phyloP scores from a whole-genome alignment of 2,797 vertebrate genomes.

The Ispidina picta region DNA sequence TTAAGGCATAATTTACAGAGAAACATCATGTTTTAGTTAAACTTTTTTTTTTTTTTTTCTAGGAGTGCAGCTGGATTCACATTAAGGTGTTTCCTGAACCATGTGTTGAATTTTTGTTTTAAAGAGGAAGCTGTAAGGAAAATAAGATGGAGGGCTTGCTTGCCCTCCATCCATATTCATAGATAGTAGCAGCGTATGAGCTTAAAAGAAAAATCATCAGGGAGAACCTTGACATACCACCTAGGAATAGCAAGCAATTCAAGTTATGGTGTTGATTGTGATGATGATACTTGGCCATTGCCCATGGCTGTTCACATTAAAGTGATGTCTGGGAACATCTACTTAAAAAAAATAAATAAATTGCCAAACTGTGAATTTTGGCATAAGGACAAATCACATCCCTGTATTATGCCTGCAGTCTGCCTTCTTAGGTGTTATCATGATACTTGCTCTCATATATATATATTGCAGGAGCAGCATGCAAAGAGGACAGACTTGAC shows the following conservation, averaged over 20 bases:
- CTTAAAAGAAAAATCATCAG: background rate
- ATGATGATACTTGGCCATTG: background rate
- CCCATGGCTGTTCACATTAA: background rate
- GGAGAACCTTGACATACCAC: background rate
- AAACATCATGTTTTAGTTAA: constrained; percentile 20
- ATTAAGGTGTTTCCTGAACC: constrained; percentile 5
- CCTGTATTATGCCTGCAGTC: background rate
- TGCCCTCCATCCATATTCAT: background rate
- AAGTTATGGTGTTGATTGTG: background rate
- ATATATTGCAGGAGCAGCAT: background rate
- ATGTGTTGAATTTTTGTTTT: background rate
- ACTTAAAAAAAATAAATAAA: background rate
- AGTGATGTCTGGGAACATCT: background rate
- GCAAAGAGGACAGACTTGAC: background rate
- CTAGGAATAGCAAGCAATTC: background rate
- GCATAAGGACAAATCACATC: background rate
- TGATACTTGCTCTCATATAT: background rate
- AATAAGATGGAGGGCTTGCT: accelerated
- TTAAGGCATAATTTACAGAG: constrained; percentile 26
- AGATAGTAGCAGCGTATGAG: background rate
- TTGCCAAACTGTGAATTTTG: background rate
- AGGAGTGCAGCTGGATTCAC: constrained; percentile 2
- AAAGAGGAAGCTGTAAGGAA: constrained; percentile 7
- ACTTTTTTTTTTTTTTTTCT: background rate
- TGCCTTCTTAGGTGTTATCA: background rate